Conservation (phyloP, 1,140 invertebrate species). For the Pararge aegeria region DNA sequence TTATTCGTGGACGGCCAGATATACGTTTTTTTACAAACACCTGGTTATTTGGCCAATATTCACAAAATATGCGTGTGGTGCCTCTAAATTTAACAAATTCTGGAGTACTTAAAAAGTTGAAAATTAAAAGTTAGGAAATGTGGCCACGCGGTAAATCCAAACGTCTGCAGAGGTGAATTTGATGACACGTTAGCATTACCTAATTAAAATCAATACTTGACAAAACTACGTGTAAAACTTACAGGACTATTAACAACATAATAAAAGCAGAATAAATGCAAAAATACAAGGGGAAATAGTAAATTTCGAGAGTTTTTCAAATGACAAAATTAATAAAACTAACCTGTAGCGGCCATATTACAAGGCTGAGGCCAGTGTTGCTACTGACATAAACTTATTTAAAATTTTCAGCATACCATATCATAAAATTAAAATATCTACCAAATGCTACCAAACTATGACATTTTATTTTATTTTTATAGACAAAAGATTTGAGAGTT, state of each 20-base stretch:
- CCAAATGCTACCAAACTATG: constrained; percentile 4
- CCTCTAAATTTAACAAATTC: constrained; percentile 2
- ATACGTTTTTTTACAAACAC: constrained; percentile 31
- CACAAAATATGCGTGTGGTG: constrained; percentile 13
- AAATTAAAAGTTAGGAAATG: constrained; percentile 65
- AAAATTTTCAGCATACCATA: constrained; percentile 18
- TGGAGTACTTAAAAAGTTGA: constrained; percentile 22
- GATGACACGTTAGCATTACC: constrained; percentile 75
- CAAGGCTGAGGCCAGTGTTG: constrained; percentile 72
- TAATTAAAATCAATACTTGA: constrained; percentile 21
- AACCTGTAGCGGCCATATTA: constrained; percentile 80
- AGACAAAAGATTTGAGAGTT: too few relatives aligned
- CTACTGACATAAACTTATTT: constrained; percentile 48
- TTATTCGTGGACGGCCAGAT: constrained; percentile 47
- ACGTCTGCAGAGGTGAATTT: constrained; percentile 74
- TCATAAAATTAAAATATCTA: constrained; percentile 17
- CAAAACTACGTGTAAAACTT: constrained; percentile 27
- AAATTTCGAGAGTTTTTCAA: constrained; percentile 54
- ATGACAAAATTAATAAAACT: constrained; percentile 77
- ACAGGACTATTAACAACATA: constrained; percentile 22
- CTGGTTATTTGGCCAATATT: not conserved
- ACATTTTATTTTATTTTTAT: too few relatives aligned
- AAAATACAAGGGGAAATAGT: constrained; percentile 40
- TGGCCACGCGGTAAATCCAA: constrained; percentile 79
- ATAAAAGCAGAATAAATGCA: constrained; percentile 38